Conservation (phyloP, 1,140 invertebrate species). For the Propsilocerus akamusi region DNA sequence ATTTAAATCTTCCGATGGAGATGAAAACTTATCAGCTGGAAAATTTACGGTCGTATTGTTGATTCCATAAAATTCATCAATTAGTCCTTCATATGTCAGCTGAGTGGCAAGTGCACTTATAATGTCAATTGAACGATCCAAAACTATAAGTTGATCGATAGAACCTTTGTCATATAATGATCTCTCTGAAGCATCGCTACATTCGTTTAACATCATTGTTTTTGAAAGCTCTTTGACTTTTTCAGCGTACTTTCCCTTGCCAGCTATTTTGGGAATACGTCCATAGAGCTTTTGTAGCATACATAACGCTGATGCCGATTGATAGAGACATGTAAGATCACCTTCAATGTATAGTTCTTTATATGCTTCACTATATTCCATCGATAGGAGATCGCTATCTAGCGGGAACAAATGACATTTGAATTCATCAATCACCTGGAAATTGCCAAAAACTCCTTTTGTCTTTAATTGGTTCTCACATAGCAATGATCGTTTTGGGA, state of each 20-base stretch:
- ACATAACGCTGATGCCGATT: conserved; percentile 73
- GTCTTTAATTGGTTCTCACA: conserved; percentile 73
- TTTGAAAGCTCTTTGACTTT: conserved; percentile 78
- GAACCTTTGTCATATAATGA: conserved; percentile 21
- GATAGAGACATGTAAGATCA: conserved; percentile 72
- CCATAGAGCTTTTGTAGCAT: conserved; percentile 78
- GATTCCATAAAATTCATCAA: conserved; percentile 46
- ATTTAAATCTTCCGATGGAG: conserved; percentile 36
- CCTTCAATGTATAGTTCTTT: conserved; percentile 73
- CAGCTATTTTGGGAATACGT: conserved; percentile 71
- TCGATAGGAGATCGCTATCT: conserved; percentile 81
- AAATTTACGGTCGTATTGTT: conserved; percentile 53
- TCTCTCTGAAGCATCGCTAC: no score
- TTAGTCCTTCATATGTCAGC: conserved; percentile 91
- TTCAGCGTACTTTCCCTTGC: conserved; percentile 74
- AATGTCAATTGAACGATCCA: conserved; percentile 82
- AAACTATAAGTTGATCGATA: conserved; percentile 75
- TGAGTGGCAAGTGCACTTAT: conserved; percentile 85
- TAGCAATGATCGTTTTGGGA: conserved; percentile 68
- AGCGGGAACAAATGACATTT: conserved; percentile 77
- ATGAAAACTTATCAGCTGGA: conserved; percentile 65
- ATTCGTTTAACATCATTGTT: conserved; percentile 35
- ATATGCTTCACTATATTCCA: conserved; percentile 71
- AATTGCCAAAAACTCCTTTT: conserved; percentile 57
- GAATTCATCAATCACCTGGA: conserved; percentile 68